Evolutionary conservation across 2,797 vertebrate species (phyloP), one percentile per base, ranked within the genome.

Genomic region (Oophaga sylvatica): DNA sequence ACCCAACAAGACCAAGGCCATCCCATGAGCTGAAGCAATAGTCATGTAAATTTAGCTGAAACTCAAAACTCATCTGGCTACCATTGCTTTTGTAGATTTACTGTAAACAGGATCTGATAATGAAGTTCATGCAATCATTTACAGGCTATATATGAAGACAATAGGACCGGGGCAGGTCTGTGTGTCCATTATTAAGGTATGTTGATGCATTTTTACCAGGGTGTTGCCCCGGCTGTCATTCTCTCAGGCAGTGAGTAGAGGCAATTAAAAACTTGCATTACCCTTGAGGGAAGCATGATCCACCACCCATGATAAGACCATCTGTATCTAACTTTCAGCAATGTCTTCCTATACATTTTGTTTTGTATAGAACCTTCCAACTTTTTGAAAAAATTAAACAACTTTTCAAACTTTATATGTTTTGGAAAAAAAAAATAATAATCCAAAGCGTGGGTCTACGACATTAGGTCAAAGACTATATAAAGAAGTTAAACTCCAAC

Each of bases 31-130:
- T 45, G 35, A 20, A 48, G 1, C 9, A 76, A 84, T 45, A 84
- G 83, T 48, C n/a, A 76, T 84, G 59, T 10, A 63, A 77, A 84
- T 84, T 76, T 45, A 84, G 13, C 71, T 45, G 83, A 84, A 77
- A 84, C 83, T 17, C 16, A 1, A 59, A 41, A 73, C 31, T 17
- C 75, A n/a, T 67, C 57, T 26, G 29, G 15, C 31, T 26, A 19
- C n/a, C 31, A 71, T 67, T 71, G 9, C n/a, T 7, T 15, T 10
- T 56, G 53, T 63, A 53, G 76, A 84, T 84, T 84, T 63, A 77
- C 68, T 65, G 57, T 84, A 84, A 84, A 77, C 83, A 76, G 9
- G 2, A 19, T 26, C 59, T 48, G 5, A 76, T 59, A 84, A 84
- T 53, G 71, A 63, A 63, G 17, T 29, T 35, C 10, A 20, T 62